Evolutionary conservation across 2,888 invertebrate species (phyloP).

Genomic region (Stenurella melanura): DNA sequence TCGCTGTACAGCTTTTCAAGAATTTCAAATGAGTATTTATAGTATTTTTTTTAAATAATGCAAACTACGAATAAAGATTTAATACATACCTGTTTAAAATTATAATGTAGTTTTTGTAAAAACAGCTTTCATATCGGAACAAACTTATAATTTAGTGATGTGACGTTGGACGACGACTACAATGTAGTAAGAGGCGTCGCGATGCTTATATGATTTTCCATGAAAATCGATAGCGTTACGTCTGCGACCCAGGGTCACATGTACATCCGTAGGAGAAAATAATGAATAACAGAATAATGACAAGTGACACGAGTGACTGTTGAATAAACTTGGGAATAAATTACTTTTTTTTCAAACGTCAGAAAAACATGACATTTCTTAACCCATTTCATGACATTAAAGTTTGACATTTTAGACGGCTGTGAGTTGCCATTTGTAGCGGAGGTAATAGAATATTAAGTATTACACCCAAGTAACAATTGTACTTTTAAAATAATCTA

Average conservation of each 20-base stretch:
- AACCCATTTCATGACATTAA: no score
- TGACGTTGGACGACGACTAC: constrained; percentile 48
- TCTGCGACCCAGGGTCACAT: constrained; percentile 52
- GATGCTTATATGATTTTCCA: constrained; percentile 50
- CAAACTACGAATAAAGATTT: not conserved
- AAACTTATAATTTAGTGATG: not conserved
- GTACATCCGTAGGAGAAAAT: constrained; percentile 41
- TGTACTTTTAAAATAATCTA: no score
- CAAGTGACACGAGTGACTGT: not conserved
- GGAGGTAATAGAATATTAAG: no score
- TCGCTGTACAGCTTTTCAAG: no score
- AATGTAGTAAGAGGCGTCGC: constrained; percentile 50
- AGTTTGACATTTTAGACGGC: no score
- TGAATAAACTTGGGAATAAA: not conserved
- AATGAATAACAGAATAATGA: not conserved
- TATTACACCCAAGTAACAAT: no score
- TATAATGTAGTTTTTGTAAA: constrained; percentile 22
- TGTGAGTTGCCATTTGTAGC: no score
- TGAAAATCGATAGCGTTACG: constrained; percentile 57
- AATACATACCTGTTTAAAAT: constrained; percentile 44
- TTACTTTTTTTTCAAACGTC: no score
- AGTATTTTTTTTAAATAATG: no score
- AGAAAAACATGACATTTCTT: no score
- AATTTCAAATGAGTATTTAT: no score
- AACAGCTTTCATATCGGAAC: constrained; percentile 34